Percentiles rank a stretch among this genome's conserved stretches.
phyloP scores from a whole-genome alignment of 1,140 invertebrate genomes.

The Holcopasites calliopsidis region DNA sequence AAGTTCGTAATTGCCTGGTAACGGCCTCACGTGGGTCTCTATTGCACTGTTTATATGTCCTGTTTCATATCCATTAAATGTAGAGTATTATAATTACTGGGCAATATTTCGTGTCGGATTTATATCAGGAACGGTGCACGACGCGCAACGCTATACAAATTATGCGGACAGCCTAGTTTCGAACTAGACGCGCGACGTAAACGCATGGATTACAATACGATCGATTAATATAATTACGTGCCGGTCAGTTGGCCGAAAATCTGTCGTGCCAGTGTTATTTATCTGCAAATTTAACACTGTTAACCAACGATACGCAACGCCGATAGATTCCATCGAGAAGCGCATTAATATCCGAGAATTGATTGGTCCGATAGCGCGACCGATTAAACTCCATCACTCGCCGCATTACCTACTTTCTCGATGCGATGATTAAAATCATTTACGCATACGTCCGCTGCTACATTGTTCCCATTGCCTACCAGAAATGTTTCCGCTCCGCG shows the following conservation, averaged over 20 bases:
- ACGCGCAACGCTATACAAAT: background rate
- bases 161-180: background rate
- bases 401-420: slow-evolving; percentile 44
- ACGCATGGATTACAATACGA: background rate
- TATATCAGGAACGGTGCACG: background rate
- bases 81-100: background rate
- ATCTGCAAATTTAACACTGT: slow-evolving; percentile 49
- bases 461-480: background rate
- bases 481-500: background rate
- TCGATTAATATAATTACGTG: slow-evolving; percentile 18
- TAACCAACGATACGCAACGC: slow-evolving; percentile 36
- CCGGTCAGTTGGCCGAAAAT: background rate
- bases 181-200: background rate
- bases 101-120: background rate
- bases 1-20: too few species aligned
- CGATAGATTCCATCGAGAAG: slow-evolving; percentile 1
- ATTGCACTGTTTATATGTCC: too few species aligned
- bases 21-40: too few species aligned
- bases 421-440: slow-evolving; percentile 20
- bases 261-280: slow-evolving; percentile 30
- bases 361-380: slow-evolving; percentile 48
- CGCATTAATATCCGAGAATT: slow-evolving; percentile 56
- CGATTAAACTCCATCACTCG: slow-evolving; percentile 55
- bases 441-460: background rate
- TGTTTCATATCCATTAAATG: too few species aligned